phyloP scores from a whole-genome alignment of 1,140 invertebrate species.

The Drosophila neocordata region DNA sequence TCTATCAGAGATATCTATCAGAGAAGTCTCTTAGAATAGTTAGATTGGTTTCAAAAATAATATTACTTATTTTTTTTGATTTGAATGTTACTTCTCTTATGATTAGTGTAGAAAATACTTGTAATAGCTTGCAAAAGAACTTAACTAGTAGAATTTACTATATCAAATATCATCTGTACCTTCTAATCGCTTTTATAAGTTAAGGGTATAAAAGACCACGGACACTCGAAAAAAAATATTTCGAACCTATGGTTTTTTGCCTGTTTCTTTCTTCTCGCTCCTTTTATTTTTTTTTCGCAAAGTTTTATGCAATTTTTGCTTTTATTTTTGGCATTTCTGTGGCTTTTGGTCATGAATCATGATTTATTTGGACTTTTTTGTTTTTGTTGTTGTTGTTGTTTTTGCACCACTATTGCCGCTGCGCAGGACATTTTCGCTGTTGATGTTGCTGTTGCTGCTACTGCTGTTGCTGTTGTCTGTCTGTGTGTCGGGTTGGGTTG shows the following conservation, averaged over 20 bases:
- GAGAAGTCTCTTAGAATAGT: too few relatives aligned
- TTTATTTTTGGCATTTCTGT: conserved; percentile 79
- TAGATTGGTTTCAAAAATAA: too few relatives aligned
- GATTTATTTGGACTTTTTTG: conserved; percentile 71
- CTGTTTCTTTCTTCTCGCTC: conserved; percentile 3
- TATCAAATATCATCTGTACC: too few relatives aligned
- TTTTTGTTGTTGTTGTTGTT: conserved; percentile 25
- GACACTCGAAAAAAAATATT: not conserved
- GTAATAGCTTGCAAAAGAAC: too few relatives aligned
- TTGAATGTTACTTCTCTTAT: too few relatives aligned
- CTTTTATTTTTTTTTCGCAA: conserved; percentile 38
- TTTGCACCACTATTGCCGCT: conserved; percentile 24
- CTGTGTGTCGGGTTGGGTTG: conserved; percentile 2
- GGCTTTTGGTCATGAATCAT: conserved; percentile 81
- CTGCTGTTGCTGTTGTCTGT: conserved; percentile 19
- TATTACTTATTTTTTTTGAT: too few relatives aligned
- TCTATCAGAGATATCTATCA: too few relatives aligned
- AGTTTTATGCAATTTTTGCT: conserved; percentile 68
- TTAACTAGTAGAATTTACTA: too few relatives aligned
- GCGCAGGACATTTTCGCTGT: conserved; percentile 73
- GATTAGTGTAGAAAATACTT: too few relatives aligned
- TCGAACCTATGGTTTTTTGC: conserved; percentile 18
- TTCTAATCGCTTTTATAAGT: not conserved
- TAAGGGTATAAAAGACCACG: not conserved
- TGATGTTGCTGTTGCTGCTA: conserved; percentile 18